Evolutionary conservation across 2,113 vertebrate species (phyloP).

Genomic region (Phaetusa simplex): DNA sequence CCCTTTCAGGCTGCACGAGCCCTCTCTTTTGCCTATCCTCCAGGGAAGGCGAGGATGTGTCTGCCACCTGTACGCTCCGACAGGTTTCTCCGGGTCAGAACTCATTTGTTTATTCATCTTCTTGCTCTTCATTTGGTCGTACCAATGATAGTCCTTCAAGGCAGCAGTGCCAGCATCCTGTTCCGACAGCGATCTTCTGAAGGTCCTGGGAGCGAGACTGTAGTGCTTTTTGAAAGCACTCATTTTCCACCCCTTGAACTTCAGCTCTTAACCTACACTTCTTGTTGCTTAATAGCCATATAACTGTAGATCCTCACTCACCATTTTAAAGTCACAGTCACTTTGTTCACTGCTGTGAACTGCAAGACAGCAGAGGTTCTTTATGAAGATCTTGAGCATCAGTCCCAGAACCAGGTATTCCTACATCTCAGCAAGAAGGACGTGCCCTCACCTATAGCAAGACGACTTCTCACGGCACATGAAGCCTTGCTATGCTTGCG

Average conservation of each 20-base stretch:
- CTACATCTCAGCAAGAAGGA: conserved; percentile 42
- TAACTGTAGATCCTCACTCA: conserved; percentile 22
- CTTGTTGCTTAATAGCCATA: background rate
- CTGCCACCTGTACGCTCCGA: conserved; percentile 63
- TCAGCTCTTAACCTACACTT: background rate
- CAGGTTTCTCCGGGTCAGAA: conserved; percentile 35
- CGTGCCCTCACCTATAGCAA: background rate
- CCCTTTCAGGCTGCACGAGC: background rate
- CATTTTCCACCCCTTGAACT: conserved; percentile 62
- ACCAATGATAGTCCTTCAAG: conserved; percentile 68
- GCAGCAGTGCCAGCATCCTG: conserved; percentile 54
- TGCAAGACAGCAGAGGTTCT: conserved; percentile 53
- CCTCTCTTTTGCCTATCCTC: conserved; percentile 36
- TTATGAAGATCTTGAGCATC: conserved; percentile 48
- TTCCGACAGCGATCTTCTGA: conserved; percentile 72
- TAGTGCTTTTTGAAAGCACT: conserved; percentile 71
- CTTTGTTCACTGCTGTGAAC: background rate
- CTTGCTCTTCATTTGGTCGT: conserved; percentile 59
- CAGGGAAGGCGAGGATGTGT: conserved; percentile 48
- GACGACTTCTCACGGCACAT: background rate
- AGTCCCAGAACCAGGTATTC: background rate
- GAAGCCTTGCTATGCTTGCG: conserved; percentile 23
- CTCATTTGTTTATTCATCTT: conserved; percentile 46
- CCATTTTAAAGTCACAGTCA: conserved; percentile 28
- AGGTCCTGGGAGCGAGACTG: conserved; percentile 44